These are phyloP conservation scores for Marmota flaviventris DNA, from an alignment of 2,113 vertebrate genomes.

Conservation along the genomic window DNA sequence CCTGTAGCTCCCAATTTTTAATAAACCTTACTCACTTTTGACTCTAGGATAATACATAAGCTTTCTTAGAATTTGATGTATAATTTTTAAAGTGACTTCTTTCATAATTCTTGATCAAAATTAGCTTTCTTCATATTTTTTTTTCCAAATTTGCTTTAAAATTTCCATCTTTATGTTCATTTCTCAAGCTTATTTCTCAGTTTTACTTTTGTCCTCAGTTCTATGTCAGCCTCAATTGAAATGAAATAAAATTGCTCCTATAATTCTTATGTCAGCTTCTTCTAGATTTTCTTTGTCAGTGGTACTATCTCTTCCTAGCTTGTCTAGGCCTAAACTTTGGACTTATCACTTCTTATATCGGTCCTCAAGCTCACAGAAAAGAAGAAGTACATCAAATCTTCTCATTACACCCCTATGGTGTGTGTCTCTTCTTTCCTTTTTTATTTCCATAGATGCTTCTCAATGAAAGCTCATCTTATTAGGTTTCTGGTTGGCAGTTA, in stretches of 20 bases:
- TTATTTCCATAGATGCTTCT: not conserved
- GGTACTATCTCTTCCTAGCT: not conserved
- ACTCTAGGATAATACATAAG: not conserved
- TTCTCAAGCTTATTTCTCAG: not conserved
- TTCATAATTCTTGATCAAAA: not conserved
- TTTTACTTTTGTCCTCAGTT: not conserved
- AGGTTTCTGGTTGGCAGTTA: not conserved
- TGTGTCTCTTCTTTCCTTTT: not conserved
- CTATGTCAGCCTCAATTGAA: not conserved
- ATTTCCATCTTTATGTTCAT: not conserved
- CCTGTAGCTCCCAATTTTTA: not conserved
- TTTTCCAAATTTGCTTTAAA: not conserved
- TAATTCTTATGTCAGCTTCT: not conserved
- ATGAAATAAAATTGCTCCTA: not conserved
- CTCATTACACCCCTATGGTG: not conserved
- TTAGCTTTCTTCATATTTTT: not conserved
- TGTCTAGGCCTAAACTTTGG: not conserved
- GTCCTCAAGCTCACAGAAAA: not conserved
- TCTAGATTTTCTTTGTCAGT: not conserved
- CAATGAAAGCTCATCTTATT: not conserved
- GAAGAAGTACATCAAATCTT: not conserved
- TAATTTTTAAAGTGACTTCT: not conserved
- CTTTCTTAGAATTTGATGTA: not conserved
- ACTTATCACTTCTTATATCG: not conserved
- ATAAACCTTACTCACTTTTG: not conserved